A percentile compares a stretch with the other conserved stretches of the same genome.
phyloP scores from a whole-genome alignment of 37 sponge, comb jelly and placozoan genomes.

The Dysidea cf. avara region DNA sequence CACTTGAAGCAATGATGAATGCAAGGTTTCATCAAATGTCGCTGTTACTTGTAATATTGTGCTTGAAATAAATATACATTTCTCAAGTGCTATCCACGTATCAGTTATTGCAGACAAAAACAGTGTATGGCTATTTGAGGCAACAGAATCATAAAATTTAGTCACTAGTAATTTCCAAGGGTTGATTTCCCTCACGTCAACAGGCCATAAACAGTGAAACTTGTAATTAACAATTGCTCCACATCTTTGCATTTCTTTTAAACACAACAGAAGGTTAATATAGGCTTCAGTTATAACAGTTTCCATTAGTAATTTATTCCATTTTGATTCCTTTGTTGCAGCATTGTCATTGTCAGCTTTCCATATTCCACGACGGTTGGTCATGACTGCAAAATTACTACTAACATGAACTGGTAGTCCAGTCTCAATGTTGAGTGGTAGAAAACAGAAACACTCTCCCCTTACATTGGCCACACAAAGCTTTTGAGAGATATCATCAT shows the following conservation, averaged over 20 bases:
- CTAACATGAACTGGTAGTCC: too few relatives aligned
- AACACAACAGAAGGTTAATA: conserved; percentile 5
- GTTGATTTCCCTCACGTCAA: conserved; percentile 10
- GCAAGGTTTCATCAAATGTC: neutral
- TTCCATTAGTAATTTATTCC: conserved; percentile 45
- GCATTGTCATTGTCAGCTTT: conserved; percentile 3
- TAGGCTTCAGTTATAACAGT: conserved; percentile 29
- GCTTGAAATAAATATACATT: conserved; percentile 22
- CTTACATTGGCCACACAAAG: neutral
- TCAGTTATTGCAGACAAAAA: conserved; percentile 14
- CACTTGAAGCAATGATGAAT: conserved; percentile 5
- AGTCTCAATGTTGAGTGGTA: conserved; percentile 44
- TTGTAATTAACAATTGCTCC: neutral
- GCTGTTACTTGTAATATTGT: conserved; percentile 1
- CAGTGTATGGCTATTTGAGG: neutral
- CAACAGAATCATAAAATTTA: neutral
- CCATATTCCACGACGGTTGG: too few relatives aligned
- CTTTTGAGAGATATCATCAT: neutral
- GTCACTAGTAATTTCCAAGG: conserved; percentile 24
- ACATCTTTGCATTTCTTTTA: neutral
- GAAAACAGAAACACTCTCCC: conserved; percentile 46
- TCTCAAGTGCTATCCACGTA: conserved; percentile 13
- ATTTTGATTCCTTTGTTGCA: conserved; percentile 8
- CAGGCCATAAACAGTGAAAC: conserved; percentile 46
- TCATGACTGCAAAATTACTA: too few relatives aligned